Conservation (phyloP, 2,797 vertebrate species). For the Eptatretus atami region DNA sequence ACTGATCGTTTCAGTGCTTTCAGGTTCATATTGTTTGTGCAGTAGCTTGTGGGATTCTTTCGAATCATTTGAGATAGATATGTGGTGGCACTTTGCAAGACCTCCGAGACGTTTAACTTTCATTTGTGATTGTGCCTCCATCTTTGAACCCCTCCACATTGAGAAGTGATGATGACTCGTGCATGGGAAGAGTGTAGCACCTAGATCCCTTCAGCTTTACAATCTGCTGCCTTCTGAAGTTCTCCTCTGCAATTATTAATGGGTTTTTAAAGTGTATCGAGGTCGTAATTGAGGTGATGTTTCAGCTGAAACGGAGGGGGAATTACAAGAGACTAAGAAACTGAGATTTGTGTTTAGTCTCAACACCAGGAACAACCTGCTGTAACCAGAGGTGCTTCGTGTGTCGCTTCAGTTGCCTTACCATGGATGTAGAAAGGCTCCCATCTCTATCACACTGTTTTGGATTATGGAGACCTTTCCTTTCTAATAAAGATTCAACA, state of each 20-base stretch:
- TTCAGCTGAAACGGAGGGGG: slow-evolving; percentile 27
- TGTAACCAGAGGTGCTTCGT: too few relatives aligned
- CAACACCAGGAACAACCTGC: too few relatives aligned
- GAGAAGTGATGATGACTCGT: slow-evolving; percentile 9
- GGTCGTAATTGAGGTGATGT: slow-evolving; percentile 16
- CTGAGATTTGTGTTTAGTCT: too few relatives aligned
- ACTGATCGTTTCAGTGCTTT: slow-evolving; percentile 11
- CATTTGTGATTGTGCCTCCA: slow-evolving; percentile 5
- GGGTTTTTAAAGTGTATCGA: slow-evolving; percentile 48
- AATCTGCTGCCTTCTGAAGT: slow-evolving; percentile 26
- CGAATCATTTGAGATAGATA: too few relatives aligned
- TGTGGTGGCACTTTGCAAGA: too few relatives aligned
- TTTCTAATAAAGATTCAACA: too few relatives aligned
- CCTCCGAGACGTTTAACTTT: background rate
- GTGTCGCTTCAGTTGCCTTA: too few relatives aligned
- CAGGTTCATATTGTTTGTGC: slow-evolving; percentile 10
- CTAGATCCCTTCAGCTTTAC: slow-evolving; percentile 19
- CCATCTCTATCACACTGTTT: too few relatives aligned
- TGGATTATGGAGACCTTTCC: too few relatives aligned
- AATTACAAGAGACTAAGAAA: slow-evolving; percentile 16
- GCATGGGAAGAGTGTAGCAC: slow-evolving; percentile 10
- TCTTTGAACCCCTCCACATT: slow-evolving; percentile 7
- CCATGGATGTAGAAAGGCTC: too few relatives aligned
- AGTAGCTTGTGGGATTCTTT: too few relatives aligned
- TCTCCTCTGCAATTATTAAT: slow-evolving; percentile 59